A percentile compares a stretch with the other conserved stretches of the same genome.
phyloP scores from a whole-genome alignment of 2,888 invertebrate genomes.

The Tinea semifulvella region DNA sequence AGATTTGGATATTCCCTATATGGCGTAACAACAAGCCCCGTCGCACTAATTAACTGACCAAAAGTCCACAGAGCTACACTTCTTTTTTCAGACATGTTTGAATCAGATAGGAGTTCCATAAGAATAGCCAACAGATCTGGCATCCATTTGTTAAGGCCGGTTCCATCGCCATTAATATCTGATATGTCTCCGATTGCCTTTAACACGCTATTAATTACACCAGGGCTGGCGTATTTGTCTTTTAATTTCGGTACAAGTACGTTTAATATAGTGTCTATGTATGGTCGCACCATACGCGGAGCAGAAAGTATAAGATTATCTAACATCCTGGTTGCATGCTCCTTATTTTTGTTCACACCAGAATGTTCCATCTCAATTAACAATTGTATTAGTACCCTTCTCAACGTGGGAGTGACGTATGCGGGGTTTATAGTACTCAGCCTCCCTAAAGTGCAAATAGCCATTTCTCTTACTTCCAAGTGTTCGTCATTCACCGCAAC shows the following conservation, averaged over 20 bases:
- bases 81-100: conserved; percentile 91
- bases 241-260: conserved; percentile 90
- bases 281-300: conserved; percentile 92
- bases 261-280: conserved; percentile 92
- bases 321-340: conserved; percentile 94
- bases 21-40: conserved; percentile 94
- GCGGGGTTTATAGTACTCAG: conserved; percentile 96
- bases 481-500: conserved; percentile 96
- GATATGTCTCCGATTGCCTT: conserved; percentile 95
- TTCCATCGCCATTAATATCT: conserved; percentile 86
- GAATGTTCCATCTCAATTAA: conserved; percentile 94
- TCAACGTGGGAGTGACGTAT: conserved; percentile 94
- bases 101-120: conserved; percentile 93
- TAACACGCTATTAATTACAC: conserved; percentile 89
- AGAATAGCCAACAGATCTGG: conserved; percentile 88
- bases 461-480: conserved; percentile 92
- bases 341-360: conserved; percentile 94
- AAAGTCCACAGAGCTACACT: conserved; percentile 96
- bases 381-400: conserved; percentile 91
- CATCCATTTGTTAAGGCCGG: conserved; percentile 89
- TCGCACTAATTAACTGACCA: conserved; percentile 94
- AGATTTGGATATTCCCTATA: conserved; percentile 93
- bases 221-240: conserved; percentile 88
- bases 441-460: conserved; percentile 90
- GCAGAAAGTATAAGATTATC: conserved; percentile 95